These are phyloP conservation scores for Omphaloscelis lunosa DNA, from an alignment of 2,888 invertebrate species.

Conservation along the genomic window DNA sequence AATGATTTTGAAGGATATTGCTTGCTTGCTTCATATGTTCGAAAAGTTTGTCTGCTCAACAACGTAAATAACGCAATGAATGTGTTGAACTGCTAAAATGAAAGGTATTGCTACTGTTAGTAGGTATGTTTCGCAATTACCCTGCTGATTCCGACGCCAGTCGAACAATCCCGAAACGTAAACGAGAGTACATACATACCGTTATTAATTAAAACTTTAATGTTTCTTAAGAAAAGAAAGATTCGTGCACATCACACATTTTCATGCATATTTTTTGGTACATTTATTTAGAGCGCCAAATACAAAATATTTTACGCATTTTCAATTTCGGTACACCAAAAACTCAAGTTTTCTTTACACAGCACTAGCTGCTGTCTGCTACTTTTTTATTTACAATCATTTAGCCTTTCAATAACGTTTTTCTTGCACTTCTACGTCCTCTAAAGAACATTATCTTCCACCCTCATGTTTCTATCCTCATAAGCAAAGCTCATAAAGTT, in stretches of 20 bases:
- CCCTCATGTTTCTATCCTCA: too few relatives aligned
- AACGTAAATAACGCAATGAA: too few relatives aligned
- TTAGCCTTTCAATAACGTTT: not conserved
- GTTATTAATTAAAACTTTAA: not conserved
- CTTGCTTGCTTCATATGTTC: too few relatives aligned
- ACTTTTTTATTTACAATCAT: not conserved
- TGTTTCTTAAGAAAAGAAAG: not conserved
- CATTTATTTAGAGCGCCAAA: not conserved
- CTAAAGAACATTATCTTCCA: not conserved
- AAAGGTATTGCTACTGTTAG: too few relatives aligned
- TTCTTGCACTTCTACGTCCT: not conserved
- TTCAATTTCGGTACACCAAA: not conserved
- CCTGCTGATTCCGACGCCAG: not conserved
- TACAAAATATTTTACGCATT: not conserved
- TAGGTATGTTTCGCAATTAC: too few relatives aligned
- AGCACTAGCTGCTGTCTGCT: not conserved
- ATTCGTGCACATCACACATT: too few relatives aligned
- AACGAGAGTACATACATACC: not conserved
- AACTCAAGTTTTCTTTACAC: not conserved
- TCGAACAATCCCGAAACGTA: constrained; percentile 24
- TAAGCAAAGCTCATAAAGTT: not conserved
- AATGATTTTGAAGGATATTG: too few relatives aligned
- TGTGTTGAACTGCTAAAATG: too few relatives aligned
- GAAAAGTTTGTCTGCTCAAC: too few relatives aligned
- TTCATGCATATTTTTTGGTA: not conserved